Base-by-base conservation (phyloP, 1,140 invertebrate genomes). In the Drosophila tani region DNA sequence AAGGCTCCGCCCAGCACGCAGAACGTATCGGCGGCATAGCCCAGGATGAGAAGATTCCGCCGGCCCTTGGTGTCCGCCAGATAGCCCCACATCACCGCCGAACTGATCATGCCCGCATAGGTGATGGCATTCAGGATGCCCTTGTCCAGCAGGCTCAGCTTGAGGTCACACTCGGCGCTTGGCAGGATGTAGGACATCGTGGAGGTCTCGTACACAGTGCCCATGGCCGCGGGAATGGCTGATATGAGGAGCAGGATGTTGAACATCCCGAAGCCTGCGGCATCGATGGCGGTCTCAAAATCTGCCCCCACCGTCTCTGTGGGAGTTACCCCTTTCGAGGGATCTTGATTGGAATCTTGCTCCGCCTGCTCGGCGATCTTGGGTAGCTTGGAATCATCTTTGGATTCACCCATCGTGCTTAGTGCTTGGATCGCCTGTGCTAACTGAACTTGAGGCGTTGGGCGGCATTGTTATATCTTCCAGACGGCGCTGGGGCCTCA, bases 21-120 rank as follows among this genome's bases (percentile, higher is more conserved):
- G 1, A 97, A 68, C 1, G 95, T 95, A 65, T 97, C 95, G 1
- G 95, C 92, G n/a, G 96, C 87, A 82, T 95, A 96, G 3, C 96
- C 96, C 77, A 94, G 94, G 12, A 97, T 93, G 27, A 98, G 93
- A 29, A 97, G 94, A 41, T 94, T 94, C 55, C 94, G 94, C 1
- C 97, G 94, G 0, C 97, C 97, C 27, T 95, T 93, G 0, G 95
- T 95, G 81, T 98, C 97, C 1, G 96, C 96, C 7, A 97, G 79
- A 63, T 96, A 97, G 11, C 97, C 97, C 97, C 97, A 98, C 11
- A 97, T 74, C 78, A 97, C 94, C 2, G 96, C 96, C 58, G 97
- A 97, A 3, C 82, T 58, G 35, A 91, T 88, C 87, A 90, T 87
- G 96, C 96, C 96, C 68, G 94, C 93, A 91, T 96, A 97, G 21